These are phyloP conservation scores for Stegodyphus mimosarum DNA, from an alignment of 1,140 invertebrate species.

Conservation along the genomic window DNA sequence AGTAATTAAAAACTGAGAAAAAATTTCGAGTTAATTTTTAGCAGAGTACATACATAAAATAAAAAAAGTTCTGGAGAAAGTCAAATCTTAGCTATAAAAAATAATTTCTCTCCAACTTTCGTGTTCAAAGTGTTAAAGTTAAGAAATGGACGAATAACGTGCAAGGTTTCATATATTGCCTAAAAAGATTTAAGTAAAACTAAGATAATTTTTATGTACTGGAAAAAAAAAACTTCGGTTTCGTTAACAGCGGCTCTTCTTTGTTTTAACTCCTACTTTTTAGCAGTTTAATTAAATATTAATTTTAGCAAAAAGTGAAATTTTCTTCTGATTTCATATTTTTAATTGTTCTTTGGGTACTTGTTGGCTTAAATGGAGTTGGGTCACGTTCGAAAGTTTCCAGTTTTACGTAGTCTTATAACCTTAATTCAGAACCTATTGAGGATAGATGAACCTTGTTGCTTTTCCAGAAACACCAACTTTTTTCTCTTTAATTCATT, in stretches of 20 bases:
- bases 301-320: constrained; percentile 54
- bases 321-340: constrained; percentile 44
- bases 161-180: constrained; percentile 33
- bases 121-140: constrained; percentile 60
- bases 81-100: constrained; percentile 29
- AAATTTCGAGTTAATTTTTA: constrained; percentile 58
- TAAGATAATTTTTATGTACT: constrained; percentile 41
- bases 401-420: no score
- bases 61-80: constrained; percentile 23
- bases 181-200: constrained; percentile 29
- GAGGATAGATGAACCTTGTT: no score
- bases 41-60: constrained; percentile 20
- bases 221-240: constrained; percentile 13
- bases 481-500: no score
- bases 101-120: constrained; percentile 1
- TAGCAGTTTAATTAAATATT: constrained; percentile 60
- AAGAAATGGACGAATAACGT: constrained; percentile 55
- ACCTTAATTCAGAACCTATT: no score
- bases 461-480: no score
- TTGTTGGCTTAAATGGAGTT: constrained; percentile 33
- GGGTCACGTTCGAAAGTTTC: constrained; percentile 24
- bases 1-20: constrained; percentile 56
- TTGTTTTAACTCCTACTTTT: constrained; percentile 22
- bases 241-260: constrained; percentile 11
- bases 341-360: constrained; percentile 49